These are phyloP conservation scores for Agriopis marginaria DNA, from an alignment of 2,888 invertebrate genomes.

Conservation along the genomic window DNA sequence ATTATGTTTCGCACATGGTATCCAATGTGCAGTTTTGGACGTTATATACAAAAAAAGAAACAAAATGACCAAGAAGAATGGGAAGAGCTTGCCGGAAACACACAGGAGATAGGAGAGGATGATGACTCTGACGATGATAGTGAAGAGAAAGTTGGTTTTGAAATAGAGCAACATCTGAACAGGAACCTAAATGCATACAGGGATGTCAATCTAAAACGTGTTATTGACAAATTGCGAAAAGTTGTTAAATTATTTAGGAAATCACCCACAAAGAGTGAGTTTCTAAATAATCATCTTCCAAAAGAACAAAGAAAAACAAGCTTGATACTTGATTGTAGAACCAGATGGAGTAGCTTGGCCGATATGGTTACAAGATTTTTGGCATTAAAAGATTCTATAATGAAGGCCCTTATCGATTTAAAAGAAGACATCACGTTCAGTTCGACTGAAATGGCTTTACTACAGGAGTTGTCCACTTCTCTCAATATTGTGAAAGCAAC, in stretches of 20 bases:
- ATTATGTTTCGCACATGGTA: too few relatives aligned
- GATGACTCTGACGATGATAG: not conserved
- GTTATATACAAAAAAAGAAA: not conserved
- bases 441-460: not conserved
- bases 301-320: not conserved
- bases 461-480: slow-evolving; percentile 1
- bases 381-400: not conserved
- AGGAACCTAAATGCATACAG: not conserved
- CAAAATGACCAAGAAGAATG: not conserved
- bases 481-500: slow-evolving; percentile 4
- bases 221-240: not conserved
- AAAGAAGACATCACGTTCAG: not conserved
- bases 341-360: not conserved
- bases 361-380: slow-evolving; percentile 1
- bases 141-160: not conserved
- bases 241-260: not conserved
- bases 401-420: not conserved
- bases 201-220: not conserved
- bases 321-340: not conserved
- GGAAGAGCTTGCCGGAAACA: not conserved
- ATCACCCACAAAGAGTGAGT: not conserved
- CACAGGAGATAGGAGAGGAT: not conserved
- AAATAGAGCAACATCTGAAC: not conserved
- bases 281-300: not conserved
- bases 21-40: too few relatives aligned